Evolutionary conservation across 1,140 invertebrate genomes (phyloP).

Genomic region (Drosophila rhopaloa): DNA sequence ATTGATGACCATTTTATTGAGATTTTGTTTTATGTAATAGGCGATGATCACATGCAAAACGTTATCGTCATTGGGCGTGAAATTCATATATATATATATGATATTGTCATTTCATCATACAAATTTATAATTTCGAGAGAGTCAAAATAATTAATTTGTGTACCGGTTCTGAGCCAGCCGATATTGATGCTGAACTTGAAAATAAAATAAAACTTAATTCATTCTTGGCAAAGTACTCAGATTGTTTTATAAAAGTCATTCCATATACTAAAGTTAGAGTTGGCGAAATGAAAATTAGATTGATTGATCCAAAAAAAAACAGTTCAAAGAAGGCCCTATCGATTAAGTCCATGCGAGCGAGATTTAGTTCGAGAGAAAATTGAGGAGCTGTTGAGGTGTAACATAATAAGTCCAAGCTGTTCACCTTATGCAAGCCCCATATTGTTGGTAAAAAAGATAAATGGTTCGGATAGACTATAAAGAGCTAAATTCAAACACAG

Average conservation of each 20-base stretch:
- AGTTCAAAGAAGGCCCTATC: too few relatives aligned
- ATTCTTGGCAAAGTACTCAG: neutral
- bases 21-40: neutral
- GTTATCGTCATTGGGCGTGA: constrained; percentile 20
- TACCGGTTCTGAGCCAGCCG: neutral
- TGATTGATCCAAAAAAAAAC: too few relatives aligned
- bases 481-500: constrained; percentile 24
- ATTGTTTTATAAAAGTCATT: constrained; percentile 13
- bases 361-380: too few relatives aligned
- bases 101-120: constrained; percentile 32
- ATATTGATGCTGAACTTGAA: constrained; percentile 3
- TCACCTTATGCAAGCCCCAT: too few relatives aligned
- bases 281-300: too few relatives aligned
- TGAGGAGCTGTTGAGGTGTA: too few relatives aligned
- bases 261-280: too few relatives aligned
- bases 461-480: constrained; percentile 15
- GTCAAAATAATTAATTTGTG: constrained; percentile 1
- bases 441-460: constrained; percentile 24
- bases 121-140: too few relatives aligned
- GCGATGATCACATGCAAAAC: constrained; percentile 3
- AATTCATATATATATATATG: constrained; percentile 26
- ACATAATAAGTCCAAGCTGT: too few relatives aligned
- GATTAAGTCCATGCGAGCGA: too few relatives aligned
- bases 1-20: too few relatives aligned
- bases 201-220: constrained; percentile 1